Conservation (phyloP, 1,140 invertebrate genomes). For the Coenobita brevimanus region DNA sequence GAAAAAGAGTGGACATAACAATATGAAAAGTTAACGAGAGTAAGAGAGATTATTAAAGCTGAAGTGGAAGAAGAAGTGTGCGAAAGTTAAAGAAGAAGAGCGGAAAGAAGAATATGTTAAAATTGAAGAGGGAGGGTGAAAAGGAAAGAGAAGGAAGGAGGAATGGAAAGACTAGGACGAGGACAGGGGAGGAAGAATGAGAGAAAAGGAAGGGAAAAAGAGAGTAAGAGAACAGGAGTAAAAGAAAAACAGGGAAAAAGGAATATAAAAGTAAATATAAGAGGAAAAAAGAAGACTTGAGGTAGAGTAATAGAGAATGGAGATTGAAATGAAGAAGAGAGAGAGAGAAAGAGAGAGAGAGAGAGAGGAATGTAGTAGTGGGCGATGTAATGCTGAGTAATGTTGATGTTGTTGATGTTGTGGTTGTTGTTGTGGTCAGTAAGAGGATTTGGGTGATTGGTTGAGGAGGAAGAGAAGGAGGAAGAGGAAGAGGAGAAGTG, state of each 20-base stretch:
- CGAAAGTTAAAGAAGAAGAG: too few species aligned
- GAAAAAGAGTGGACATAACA: neutral
- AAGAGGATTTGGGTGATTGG: neutral
- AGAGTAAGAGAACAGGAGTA: neutral
- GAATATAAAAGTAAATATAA: neutral
- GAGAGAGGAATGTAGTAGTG: neutral
- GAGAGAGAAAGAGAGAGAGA: neutral
- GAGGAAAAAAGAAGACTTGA: neutral
- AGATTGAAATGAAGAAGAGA: neutral
- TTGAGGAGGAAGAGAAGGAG: neutral
- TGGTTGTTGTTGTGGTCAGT: too few species aligned
- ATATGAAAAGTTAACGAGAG: neutral
- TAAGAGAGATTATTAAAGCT: too few species aligned
- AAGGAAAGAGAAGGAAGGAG: neutral
- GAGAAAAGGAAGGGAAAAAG: neutral
- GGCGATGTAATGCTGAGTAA: too few species aligned
- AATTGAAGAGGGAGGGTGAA: neutral
- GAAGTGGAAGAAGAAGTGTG: too few species aligned
- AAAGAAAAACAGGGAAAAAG: neutral
- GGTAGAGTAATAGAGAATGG: neutral
- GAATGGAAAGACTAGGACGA: neutral
- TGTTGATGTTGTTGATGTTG: too few species aligned
- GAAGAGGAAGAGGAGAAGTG: conserved; percentile 7
- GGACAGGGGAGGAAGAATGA: too few species aligned
- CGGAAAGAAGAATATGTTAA: neutral